Percentiles rank a stretch among this genome's conserved stretches.
These are phyloP conservation scores for Diarsia brunnea DNA, from an alignment of 2,888 invertebrate genomes.

Conservation along the genomic window DNA sequence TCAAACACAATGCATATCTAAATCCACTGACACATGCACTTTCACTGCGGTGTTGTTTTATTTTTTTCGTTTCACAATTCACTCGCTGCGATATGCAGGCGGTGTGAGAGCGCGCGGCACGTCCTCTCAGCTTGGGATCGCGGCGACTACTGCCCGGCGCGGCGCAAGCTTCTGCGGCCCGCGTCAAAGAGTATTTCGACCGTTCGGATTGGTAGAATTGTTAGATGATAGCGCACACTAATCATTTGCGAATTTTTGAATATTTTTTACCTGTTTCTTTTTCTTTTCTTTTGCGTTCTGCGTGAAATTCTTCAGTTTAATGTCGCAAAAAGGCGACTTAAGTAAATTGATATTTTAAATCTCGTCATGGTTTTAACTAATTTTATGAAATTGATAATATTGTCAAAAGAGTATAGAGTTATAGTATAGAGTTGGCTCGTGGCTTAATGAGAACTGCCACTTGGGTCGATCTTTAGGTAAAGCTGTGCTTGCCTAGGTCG, in stretches of 20 bases:
- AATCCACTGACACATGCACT: conserved; percentile 81
- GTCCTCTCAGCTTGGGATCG: conserved; percentile 76
- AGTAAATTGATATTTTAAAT: neutral
- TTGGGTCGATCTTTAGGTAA: too few relatives aligned
- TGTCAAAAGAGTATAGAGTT: too few relatives aligned
- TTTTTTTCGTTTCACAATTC: conserved; percentile 81
- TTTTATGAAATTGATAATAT: neutral
- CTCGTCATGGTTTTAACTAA: neutral
- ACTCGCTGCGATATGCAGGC: conserved; percentile 74
- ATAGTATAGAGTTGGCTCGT: too few relatives aligned
- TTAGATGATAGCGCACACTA: conserved; percentile 75
- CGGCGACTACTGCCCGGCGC: conserved; percentile 81
- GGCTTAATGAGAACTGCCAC: too few relatives aligned
- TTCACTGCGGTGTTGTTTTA: conserved; percentile 71
- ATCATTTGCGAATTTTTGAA: conserved; percentile 58
- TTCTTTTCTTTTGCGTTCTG: conserved; percentile 18
- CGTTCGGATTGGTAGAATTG: conserved; percentile 75
- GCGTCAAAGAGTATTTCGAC: conserved; percentile 80
- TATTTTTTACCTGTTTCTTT: conserved; percentile 44
- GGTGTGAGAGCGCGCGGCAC: conserved; percentile 70
- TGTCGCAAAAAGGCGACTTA: neutral
- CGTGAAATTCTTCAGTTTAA: neutral
- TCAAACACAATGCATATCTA: conserved; percentile 77
- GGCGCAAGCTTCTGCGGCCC: conserved; percentile 85
- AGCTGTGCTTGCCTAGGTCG: too few relatives aligned